Base-by-base conservation (phyloP, 2,888 invertebrate genomes). In the Chirona hameri region DNA sequence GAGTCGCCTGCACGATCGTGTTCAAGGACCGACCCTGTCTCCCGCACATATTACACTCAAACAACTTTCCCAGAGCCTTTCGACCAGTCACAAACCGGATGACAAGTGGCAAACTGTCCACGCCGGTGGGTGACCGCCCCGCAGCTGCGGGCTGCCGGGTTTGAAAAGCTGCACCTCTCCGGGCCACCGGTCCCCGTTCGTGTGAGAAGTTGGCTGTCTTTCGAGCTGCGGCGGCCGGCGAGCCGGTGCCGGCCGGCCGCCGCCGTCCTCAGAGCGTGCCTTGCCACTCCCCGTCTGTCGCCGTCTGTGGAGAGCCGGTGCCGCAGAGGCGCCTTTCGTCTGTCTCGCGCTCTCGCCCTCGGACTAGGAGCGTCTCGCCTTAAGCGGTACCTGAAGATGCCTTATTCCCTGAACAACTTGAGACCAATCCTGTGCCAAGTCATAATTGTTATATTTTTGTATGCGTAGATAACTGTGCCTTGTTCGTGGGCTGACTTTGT, bases 401-500 rank as follows among this genome's bases (percentile, higher is more conserved):
- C 39, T 27, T 27, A 46, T 76, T 27, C 76, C 76, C 46, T 76
- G 76, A 76, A 76, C 76, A 76, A 76, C 76, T 76, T 24, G 76
- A 76, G 76, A 76, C 76, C 76, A 76, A 76, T 76, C 76, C 46
- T 46, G 76, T 76, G 76, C 76, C 76, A 76, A 76, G 76, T 76
- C 76, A 76, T 76, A 76, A 76, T 76, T 76, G 76, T 76, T 76
- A 76, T 76, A 76, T 76, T 76, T 76, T 76, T 76, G 76, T 76
- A 76, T 46, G 76, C 76, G 76, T 46, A 24, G 24, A 39, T 46
- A 4, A 24, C 46, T 14, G 76, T 24, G 39, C 39, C 46, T 76
- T 24, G 76, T 46, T 24, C 27, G 39, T 18, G n/a, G 76, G 46
- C 46, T 39, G 15, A 76, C 46, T 76, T 46, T 76, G 76, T 76